These are phyloP conservation scores for Ommatoiulus sabulosus DNA, from an alignment of 2,888 invertebrate genomes.

Conservation along the genomic window DNA sequence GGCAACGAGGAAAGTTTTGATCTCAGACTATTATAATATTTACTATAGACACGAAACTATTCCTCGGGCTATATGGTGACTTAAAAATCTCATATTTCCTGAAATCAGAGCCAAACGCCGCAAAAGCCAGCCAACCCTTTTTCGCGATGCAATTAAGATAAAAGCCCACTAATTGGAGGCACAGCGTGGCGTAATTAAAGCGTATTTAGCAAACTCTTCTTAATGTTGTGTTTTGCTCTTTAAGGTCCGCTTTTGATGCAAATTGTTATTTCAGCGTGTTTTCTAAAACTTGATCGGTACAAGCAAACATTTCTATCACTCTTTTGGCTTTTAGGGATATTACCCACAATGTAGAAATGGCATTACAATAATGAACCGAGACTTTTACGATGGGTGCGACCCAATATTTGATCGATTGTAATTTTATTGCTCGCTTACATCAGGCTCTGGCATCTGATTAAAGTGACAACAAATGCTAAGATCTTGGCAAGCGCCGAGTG, in stretches of 20 bases:
- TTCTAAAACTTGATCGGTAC: background rate
- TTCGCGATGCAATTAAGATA: background rate
- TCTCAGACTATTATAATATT: background rate
- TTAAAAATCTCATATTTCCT: background rate
- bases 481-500: background rate
- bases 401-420: conserved; percentile 36
- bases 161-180: conserved; percentile 5
- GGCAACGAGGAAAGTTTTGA: background rate
- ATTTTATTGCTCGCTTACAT: conserved; percentile 43
- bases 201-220: background rate
- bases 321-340: conserved; percentile 23
- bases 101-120: background rate
- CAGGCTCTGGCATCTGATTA: conserved; percentile 24
- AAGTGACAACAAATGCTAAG: conserved; percentile 40
- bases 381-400: conserved; percentile 37
- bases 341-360: conserved; percentile 7
- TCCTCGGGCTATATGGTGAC: background rate
- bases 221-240: background rate
- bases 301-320: background rate
- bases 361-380: conserved; percentile 4
- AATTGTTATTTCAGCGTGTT: background rate
- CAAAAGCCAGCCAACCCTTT: background rate
- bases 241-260: background rate
- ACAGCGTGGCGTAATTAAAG: background rate
- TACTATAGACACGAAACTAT: background rate